Evolutionary conservation across 2,797 vertebrate genomes (phyloP), one percentile per base, ranked within the genome.

Genomic region (Adelosebastes latens): DNA sequence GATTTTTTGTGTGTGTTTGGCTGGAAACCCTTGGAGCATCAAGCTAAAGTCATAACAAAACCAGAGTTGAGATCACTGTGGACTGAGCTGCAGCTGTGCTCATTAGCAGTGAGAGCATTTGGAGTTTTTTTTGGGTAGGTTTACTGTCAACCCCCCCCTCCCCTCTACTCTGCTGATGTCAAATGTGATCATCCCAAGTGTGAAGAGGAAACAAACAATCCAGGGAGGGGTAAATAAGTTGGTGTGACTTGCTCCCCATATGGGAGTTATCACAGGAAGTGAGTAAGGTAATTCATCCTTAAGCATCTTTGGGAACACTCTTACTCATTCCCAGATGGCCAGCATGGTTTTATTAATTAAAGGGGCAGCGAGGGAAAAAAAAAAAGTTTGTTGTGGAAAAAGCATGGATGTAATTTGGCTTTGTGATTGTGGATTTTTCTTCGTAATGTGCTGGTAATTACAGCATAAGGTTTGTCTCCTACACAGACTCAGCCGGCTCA

Each of bases 281-380:
- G 68, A 88, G 71, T 75, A 90, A 87, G 81, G 88, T 88, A 90
- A 92, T 92, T 81, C 87, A 91, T 93, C 92, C 88, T 79, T 83
- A 88, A 91, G 85, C 87, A 82, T 94, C 86, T 86, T 53, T 85
- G 83, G 83, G 88, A 93, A 86, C 80, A 74, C 84, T 94, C 90
- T 91, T 91, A 89, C 78, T 93, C 87, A 90, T 89, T 95, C 90
- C 94, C 95, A 95, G 94, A 96, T 95, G 94, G 94, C 92, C 87
- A 10, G 81, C 67, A 25, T 76, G 63, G 68, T 87, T 94, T 94
- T 84, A 94, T 94, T 94, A 95, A 96, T 96, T 93, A 93, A 93
- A 91, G 76, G 77, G 77, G 18, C 86, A 80, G 87, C 49, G 27
- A 16, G 58, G 29, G 3, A 16, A 20, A 24, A 83, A 84, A 49